Base-by-base conservation (phyloP, 37 sponge, comb jelly and placozoan genomes). In the Trichoplax adhaerens region DNA sequence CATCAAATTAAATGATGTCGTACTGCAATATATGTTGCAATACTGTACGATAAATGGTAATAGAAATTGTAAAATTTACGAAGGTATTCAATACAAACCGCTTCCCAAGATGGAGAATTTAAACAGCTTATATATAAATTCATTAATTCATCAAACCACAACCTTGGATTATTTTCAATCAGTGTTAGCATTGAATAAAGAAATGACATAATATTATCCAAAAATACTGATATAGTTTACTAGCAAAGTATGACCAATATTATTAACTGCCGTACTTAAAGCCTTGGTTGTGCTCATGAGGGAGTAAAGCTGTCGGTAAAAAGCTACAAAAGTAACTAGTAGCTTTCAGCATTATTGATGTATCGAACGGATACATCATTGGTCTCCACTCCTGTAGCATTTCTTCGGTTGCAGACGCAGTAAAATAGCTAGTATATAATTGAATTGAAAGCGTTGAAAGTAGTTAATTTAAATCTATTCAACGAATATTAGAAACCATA, bases 331-430 rank as follows among this genome's bases (percentile, higher is more conserved):
- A 68, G 54, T 65, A 80, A 7, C 58, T 73, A 3, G 72, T 10
- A 3, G 56, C 80, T 47, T 83, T 83, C 0, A 76, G 58, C 75
- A 79, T 73, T 70, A 84, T 52, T 68, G 70, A 65, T 64, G 84
- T 82, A 65, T 68, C 69, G 72, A 78, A 82, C 53, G 86, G 84
- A 71, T 89, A 91, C 48, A 95, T 60, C 71, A 76, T 55, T 50
- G 97, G 97, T 51, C 79, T 63, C 84, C 86, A 85, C 65, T 95
- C 97, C 52, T 85, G 79, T 60, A 95, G 68, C 78, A 95, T 91
- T 81, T 95, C 93, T 48, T 77, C 76, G 5, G 97, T 95, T 46
- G 77, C 71, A 74, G 82, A 87, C 3, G 73, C 71, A 71, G 97
- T 81, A 73, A 95, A 95, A 66, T 95, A 95, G 64, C 89, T 87